These are phyloP conservation scores for Sepiola atlantica DNA, from an alignment of 2,888 invertebrate species.

Conservation along the genomic window DNA sequence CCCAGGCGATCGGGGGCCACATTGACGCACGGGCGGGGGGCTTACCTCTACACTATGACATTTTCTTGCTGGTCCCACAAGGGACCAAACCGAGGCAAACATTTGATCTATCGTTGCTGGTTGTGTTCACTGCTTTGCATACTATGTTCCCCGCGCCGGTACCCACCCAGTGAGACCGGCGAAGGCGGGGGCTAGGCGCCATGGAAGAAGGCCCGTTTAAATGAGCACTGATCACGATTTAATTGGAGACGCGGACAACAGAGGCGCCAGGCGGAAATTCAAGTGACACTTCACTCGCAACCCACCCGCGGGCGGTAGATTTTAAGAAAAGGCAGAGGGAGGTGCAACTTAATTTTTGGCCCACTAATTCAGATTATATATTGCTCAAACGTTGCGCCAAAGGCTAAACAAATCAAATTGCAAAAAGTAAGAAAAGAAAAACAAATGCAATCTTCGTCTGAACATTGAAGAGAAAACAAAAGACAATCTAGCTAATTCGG, in stretches of 20 bases:
- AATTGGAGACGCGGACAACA: not conserved
- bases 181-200: not conserved
- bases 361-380: not conserved
- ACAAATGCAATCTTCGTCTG: not conserved
- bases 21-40: not conserved
- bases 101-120: not conserved
- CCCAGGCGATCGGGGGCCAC: not conserved
- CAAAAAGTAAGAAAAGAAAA: not conserved
- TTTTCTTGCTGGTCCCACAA: not conserved
- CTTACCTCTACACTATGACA: constrained; percentile 22
- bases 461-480: not conserved
- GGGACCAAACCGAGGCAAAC: not conserved
- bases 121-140: not conserved
- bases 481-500: not conserved
- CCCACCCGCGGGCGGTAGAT: not conserved
- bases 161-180: not conserved
- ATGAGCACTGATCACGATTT: not conserved
- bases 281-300: not conserved
- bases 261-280: not conserved
- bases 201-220: constrained; percentile 20
- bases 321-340: not conserved
- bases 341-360: constrained; percentile 8
- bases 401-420: not conserved
- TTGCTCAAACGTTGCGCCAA: not conserved
- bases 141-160: not conserved